These are phyloP conservation scores for Microtus montanus DNA, from an alignment of 2,113 vertebrate species.

Conservation along the genomic window DNA sequence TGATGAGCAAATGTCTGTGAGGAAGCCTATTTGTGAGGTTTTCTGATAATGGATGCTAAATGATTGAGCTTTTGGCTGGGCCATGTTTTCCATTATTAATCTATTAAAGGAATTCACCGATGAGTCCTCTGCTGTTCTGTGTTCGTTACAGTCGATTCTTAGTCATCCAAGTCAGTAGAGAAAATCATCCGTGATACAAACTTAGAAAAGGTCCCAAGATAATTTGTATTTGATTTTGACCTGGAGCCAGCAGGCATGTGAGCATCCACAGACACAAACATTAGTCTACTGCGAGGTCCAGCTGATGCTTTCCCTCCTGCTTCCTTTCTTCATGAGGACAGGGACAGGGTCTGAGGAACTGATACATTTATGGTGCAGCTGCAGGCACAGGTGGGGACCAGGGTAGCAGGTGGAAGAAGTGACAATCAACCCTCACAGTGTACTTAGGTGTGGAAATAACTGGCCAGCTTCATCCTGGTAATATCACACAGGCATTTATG, in stretches of 20 bases:
- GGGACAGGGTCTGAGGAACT: neutral
- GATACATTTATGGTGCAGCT: neutral
- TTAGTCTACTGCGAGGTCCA: accelerated
- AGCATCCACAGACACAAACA: neutral
- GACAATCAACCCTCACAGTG: neutral
- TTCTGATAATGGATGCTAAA: constrained; percentile 3
- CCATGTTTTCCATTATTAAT: constrained; percentile 55
- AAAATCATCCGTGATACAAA: constrained; percentile 10
- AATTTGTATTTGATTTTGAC: constrained; percentile 16
- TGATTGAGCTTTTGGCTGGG: constrained; percentile 52
- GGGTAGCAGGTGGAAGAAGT: neutral
- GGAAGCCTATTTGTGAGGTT: constrained; percentile 50
- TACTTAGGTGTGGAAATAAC: neutral
- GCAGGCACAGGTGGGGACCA: accelerated
- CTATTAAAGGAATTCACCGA: constrained; percentile 48
- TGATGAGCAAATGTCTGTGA: neutral
- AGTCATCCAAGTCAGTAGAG: constrained; percentile 39
- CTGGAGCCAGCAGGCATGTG: neutral
- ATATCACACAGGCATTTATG: neutral
- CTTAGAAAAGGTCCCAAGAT: neutral
- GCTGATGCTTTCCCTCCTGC: neutral
- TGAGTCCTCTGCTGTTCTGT: neutral
- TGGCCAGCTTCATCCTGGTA: neutral
- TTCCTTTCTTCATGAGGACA: neutral
- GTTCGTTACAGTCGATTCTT: neutral